A percentile compares a stretch with the other conserved stretches of the same genome.
Conservation (phyloP, 2,797 vertebrate species). For the Gymnopithys bicolor region DNA sequence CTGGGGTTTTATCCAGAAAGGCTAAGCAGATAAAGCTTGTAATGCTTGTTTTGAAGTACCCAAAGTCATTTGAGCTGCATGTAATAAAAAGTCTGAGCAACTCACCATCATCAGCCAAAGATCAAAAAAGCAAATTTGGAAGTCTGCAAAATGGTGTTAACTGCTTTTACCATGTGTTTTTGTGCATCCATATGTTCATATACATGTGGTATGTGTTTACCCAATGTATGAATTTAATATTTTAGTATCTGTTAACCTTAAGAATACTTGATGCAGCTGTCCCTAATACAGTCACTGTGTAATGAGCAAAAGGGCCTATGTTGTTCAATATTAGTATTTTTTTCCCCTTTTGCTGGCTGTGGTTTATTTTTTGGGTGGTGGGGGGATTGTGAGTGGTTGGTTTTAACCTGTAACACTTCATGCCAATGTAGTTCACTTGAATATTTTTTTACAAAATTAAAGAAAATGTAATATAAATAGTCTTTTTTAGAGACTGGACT, state of each 20-base stretch:
- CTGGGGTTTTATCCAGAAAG: neutral
- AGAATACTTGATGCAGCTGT: neutral
- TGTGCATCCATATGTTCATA: neutral
- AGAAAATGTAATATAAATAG: neutral
- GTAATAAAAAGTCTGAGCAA: neutral
- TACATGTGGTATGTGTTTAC: neutral
- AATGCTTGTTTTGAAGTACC: neutral
- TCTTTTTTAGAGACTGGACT: neutral
- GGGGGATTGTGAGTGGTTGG: no score
- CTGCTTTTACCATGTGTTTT: neutral
- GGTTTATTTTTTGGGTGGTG: neutral
- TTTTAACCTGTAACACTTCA: neutral
- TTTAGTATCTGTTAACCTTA: neutral
- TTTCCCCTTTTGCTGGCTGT: rapidly evolving
- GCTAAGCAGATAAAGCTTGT: neutral
- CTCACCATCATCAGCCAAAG: neutral
- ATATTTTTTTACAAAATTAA: neutral
- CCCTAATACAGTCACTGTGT: neutral
- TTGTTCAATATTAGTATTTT: neutral
- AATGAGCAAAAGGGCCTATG: neutral
- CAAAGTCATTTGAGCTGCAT: neutral
- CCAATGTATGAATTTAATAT: neutral
- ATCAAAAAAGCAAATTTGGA: neutral
- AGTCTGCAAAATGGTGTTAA: neutral
- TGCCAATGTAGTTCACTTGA: neutral